Evolutionary conservation across 2,888 invertebrate species (phyloP).

Genomic region (Molanna angustata): DNA sequence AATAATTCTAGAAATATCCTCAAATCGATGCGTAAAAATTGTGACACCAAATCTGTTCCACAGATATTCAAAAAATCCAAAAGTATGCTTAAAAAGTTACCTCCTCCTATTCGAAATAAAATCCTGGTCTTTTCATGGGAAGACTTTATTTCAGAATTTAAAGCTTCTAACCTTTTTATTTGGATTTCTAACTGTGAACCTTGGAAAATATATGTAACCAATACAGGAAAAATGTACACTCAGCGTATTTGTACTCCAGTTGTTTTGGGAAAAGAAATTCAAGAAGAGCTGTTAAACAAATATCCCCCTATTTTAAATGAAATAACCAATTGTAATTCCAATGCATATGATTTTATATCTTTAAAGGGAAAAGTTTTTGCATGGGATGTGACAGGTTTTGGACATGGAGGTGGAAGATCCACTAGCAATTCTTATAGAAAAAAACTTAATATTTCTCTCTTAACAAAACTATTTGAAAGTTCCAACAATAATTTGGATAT

Average conservation of each 20-base stretch:
- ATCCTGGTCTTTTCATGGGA: no score
- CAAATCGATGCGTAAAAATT: no score
- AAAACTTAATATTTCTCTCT: no score
- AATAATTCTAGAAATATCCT: no score
- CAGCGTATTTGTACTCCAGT: conserved; percentile 7
- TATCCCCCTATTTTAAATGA: conserved; percentile 12
- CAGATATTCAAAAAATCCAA: no score
- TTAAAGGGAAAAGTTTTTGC: conserved; percentile 44
- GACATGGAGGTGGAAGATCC: conserved; percentile 37
- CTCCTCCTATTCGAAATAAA: no score
- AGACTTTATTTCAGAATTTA: conserved; percentile 35
- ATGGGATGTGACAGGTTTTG: conserved; percentile 49
- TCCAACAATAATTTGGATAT: no score
- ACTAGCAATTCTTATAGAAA: neutral
- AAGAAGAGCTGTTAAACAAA: neutral
- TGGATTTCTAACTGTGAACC: conserved; percentile 35
- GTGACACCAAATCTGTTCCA: no score
- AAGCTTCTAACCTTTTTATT: conserved; percentile 34
- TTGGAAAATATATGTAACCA: conserved; percentile 11
- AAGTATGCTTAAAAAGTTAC: no score
- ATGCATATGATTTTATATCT: conserved; percentile 46
- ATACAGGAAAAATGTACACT: conserved; percentile 5
- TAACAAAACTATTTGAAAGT: no score
- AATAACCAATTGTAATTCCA: conserved; percentile 32
- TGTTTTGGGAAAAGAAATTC: neutral